Conservation (phyloP, 2,888 invertebrate genomes). For the Poecilobothrus nobilitatus region DNA sequence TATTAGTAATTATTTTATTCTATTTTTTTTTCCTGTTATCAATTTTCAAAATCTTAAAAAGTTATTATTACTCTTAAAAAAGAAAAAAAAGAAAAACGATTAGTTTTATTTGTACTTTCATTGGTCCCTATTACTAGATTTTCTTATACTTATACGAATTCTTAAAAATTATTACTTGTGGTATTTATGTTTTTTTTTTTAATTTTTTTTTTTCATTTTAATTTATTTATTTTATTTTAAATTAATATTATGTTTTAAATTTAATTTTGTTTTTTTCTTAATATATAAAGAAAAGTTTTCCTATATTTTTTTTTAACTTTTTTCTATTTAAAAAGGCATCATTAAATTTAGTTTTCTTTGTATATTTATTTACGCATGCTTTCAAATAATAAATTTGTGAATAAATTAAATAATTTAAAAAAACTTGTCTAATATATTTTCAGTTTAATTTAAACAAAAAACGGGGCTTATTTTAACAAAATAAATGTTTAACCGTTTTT, state of each 20-base stretch:
- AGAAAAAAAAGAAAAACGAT: neutral
- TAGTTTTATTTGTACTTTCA: conserved; percentile 8
- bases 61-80: neutral
- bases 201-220: neutral
- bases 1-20: neutral
- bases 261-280: neutral
- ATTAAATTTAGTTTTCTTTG: no score
- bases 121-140: conserved; percentile 7
- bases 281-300: neutral
- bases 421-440: no score
- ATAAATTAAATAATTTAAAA: no score
- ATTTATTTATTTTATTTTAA: neutral
- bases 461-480: no score
- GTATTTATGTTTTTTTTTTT: neutral
- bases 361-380: no score
- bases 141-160: neutral
- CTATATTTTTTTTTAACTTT: neutral
- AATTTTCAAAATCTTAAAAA: neutral
- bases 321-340: no score
- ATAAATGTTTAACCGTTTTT: no score
- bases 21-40: neutral
- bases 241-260: neutral
- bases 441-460: no score
- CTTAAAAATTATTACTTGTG: no score
- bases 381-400: no score